Evolutionary conservation across 2,797 vertebrate genomes (phyloP).

Genomic region (Decapterus maruadsi): DNA sequence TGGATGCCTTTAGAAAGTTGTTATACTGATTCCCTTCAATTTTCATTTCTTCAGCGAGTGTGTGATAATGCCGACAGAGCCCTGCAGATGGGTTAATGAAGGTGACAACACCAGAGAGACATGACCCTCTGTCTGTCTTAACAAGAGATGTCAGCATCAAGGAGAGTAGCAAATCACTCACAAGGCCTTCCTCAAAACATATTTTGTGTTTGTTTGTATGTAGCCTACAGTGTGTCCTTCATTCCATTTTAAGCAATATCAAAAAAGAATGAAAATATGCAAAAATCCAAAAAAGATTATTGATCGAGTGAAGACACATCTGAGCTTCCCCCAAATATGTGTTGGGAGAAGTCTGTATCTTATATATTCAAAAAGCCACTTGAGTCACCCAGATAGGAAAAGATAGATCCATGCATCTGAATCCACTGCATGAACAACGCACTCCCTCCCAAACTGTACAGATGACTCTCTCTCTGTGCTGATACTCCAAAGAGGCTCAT

Average conservation of each 20-base stretch:
- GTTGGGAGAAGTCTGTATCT: not conserved
- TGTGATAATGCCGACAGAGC: constrained; percentile 50
- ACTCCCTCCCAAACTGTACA: not conserved
- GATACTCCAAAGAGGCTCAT: not conserved
- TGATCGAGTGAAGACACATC: not conserved
- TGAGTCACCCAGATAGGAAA: not conserved
- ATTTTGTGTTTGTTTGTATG: not conserved
- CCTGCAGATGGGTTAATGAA: constrained; percentile 62
- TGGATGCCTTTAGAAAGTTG: constrained; percentile 50
- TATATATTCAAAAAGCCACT: constrained; percentile 2
- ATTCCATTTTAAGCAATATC: constrained; percentile 5
- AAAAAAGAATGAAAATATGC: not conserved
- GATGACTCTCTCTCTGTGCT: not conserved
- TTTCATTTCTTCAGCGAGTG: constrained; percentile 55
- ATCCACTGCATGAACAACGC: not conserved
- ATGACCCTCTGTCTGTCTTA: constrained; percentile 41
- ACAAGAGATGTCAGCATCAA: constrained; percentile 50
- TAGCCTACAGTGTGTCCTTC: not conserved
- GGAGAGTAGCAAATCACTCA: not conserved
- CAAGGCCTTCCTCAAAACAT: not conserved
- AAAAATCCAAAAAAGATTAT: not conserved
- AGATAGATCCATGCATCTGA: not conserved
- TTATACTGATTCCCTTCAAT: constrained; percentile 37
- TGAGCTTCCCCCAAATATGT: not conserved
- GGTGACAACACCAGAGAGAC: constrained; percentile 50